Percentiles rank a stretch among this genome's conserved stretches.
phyloP scores from a whole-genome alignment of 2,113 vertebrate species.

The Rhynchomys soricoides region DNA sequence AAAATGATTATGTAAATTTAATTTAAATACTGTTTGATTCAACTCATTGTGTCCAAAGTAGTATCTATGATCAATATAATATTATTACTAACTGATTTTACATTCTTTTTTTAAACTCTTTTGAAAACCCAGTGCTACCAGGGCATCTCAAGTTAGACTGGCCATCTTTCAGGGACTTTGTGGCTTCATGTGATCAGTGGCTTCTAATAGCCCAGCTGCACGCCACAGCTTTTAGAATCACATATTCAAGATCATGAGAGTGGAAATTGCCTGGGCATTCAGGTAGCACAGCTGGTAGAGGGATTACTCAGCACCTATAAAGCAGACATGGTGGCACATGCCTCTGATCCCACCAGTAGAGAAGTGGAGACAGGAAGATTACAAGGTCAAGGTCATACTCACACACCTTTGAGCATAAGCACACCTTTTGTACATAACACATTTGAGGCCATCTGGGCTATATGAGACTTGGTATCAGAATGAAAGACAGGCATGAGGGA shows the following conservation, averaged over 20 bases:
- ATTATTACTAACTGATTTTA: conserved; percentile 19
- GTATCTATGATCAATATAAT: not conserved
- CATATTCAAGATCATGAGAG: not conserved
- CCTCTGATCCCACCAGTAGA: not conserved
- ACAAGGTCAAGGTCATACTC: not conserved
- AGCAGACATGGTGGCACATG: too few relatives aligned
- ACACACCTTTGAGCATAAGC: too few relatives aligned
- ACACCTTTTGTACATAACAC: not conserved
- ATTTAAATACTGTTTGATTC: conserved; percentile 3
- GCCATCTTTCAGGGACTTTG: not conserved
- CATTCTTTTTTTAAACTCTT: not conserved
- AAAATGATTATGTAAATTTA: not conserved
- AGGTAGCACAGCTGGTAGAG: not conserved
- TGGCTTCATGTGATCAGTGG: not conserved
- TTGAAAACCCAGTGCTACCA: not conserved
- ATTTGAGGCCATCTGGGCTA: not conserved
- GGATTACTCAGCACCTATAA: not conserved
- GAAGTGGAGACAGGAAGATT: not conserved
- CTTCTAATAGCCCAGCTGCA: not conserved
- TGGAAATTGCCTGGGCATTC: not conserved
- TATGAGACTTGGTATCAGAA: not conserved
- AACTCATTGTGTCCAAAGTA: not conserved
- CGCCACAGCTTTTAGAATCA: not conserved
- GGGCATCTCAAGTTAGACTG: not conserved
- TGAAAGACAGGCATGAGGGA: not conserved